phyloP scores from a whole-genome alignment of 1,140 invertebrate genomes.

The Pogonus chalceus region DNA sequence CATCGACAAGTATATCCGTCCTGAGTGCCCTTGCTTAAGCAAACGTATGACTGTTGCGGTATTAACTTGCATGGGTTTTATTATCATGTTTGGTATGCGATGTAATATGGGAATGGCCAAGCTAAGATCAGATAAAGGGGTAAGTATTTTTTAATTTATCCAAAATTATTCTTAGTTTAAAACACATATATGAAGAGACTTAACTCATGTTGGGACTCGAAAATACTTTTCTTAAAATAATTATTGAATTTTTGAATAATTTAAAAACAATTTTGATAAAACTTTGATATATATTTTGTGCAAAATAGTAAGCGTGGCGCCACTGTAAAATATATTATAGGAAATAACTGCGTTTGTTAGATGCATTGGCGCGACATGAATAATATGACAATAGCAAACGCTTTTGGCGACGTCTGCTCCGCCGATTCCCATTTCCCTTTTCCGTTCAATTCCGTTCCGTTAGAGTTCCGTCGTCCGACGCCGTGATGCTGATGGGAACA shows the following conservation, averaged over 20 bases:
- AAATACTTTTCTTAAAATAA: no score
- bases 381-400: not conserved
- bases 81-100: constrained; percentile 89
- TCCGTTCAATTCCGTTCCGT: not conserved
- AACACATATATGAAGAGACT: no score
- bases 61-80: constrained; percentile 78
- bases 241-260: no score
- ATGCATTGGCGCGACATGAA: not conserved
- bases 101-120: constrained; percentile 97
- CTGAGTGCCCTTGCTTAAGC: constrained; percentile 78
- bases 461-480: not conserved
- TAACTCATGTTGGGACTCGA: no score
- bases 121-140: constrained; percentile 52
- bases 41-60: constrained; percentile 82
- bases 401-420: not conserved
- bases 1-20: constrained; percentile 78
- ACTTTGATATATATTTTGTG: no score
- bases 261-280: no score
- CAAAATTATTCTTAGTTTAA: no score
- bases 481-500: not conserved
- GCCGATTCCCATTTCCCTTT: no score
- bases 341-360: not conserved
- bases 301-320: no score
- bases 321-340: no score
- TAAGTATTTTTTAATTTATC: not conserved